Conservation (phyloP, 2,113 vertebrate species). For the Lampris megalopsis region DNA sequence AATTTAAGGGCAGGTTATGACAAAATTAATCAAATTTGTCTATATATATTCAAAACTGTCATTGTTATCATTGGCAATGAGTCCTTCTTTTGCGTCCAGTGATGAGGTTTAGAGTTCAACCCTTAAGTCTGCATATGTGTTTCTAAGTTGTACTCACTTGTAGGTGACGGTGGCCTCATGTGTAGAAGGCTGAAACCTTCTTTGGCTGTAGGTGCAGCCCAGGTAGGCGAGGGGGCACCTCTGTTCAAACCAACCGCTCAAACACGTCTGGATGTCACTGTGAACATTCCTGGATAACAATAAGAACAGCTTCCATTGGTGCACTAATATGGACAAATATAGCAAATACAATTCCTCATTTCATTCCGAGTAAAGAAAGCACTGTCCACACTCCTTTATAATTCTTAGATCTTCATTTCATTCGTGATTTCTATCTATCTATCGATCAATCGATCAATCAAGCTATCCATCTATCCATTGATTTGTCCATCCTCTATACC, state of each 20-base stretch:
- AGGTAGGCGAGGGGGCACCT: constrained; percentile 94
- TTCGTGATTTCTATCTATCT: neutral
- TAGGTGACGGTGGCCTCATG: constrained; percentile 88
- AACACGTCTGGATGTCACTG: constrained; percentile 89
- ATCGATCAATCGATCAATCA: too few relatives aligned
- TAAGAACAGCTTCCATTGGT: neutral
- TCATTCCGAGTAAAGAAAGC: neutral
- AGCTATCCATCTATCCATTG: too few relatives aligned
- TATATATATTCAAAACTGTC: too few relatives aligned
- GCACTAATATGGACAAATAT: neutral
- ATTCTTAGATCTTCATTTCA: neutral
- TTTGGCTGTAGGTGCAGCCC: constrained; percentile 92
- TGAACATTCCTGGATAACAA: constrained; percentile 85
- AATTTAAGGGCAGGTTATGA: too few relatives aligned
- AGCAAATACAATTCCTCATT: neutral
- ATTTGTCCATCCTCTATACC: too few relatives aligned
- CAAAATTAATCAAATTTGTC: too few relatives aligned
- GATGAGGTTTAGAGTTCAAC: too few relatives aligned
- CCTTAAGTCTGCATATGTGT: too few relatives aligned
- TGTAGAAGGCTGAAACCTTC: constrained; percentile 87
- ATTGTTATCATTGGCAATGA: too few relatives aligned
- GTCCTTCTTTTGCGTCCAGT: too few relatives aligned
- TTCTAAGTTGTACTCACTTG: constrained; percentile 54
- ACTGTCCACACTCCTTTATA: neutral
- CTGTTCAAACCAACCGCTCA: constrained; percentile 94